Evolutionary conservation across 2,888 invertebrate species (phyloP).

Genomic region (Cartodere bifasciata): DNA sequence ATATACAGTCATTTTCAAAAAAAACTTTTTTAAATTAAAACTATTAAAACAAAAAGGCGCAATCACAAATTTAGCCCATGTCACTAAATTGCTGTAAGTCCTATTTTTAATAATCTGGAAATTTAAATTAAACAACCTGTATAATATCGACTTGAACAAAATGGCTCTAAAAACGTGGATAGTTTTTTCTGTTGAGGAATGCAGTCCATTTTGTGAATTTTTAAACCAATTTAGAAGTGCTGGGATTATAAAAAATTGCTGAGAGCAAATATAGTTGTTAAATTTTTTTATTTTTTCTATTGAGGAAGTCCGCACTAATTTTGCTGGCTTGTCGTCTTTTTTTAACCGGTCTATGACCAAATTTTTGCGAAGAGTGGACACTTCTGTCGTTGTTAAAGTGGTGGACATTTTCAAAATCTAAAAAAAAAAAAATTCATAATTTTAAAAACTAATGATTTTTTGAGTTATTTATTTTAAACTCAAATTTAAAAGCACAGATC

Average conservation of each 20-base stretch:
- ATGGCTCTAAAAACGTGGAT: constrained; percentile 21
- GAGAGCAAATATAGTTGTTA: constrained; percentile 30
- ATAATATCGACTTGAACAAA: constrained; percentile 19
- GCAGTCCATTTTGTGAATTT: constrained; percentile 24
- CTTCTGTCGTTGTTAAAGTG: constrained; percentile 15
- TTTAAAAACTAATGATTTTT: not conserved
- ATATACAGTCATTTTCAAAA: constrained; percentile 20
- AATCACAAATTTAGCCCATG: too few species aligned
- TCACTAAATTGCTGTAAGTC: too few species aligned
- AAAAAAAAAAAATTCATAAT: constrained; percentile 1
- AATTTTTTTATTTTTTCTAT: constrained; percentile 28
- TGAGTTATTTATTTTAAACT: not conserved
- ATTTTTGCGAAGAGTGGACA: constrained; percentile 13
- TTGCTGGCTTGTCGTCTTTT: constrained; percentile 17
- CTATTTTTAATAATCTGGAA: too few species aligned
- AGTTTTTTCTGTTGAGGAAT: constrained; percentile 22
- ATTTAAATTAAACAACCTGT: constrained; percentile 17
- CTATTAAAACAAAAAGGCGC: too few species aligned
- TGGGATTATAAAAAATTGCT: constrained; percentile 28
- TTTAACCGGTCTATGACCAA: constrained; percentile 12
- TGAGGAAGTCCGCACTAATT: constrained; percentile 25
- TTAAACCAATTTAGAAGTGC: constrained; percentile 26
- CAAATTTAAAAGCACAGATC: not conserved
- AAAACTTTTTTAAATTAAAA: too few species aligned
- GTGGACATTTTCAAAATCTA: constrained; percentile 23